These are phyloP conservation scores for Salarias fasciatus DNA, from an alignment of 2,797 vertebrate species.

Conservation along the genomic window DNA sequence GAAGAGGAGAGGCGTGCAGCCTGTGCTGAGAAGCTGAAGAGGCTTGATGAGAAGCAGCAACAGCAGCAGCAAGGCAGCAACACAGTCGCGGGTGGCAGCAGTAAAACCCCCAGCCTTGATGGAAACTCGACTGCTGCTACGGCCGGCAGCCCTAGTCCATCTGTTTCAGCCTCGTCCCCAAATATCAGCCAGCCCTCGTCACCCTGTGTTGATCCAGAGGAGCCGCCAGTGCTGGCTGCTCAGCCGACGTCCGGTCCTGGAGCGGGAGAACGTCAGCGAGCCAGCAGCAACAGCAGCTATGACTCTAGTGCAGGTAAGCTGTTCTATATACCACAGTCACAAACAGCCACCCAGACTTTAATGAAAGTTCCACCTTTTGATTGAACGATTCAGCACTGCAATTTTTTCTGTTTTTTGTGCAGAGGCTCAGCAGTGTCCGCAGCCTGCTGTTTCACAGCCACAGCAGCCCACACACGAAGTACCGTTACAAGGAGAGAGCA, in stretches of 20 bases:
- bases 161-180: conserved; percentile 77
- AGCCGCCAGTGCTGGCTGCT: conserved; percentile 65
- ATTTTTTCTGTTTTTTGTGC: conserved; percentile 13
- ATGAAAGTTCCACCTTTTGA: not conserved
- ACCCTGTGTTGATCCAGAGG: conserved; percentile 83
- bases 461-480: conserved; percentile 68
- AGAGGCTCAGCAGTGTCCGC: conserved; percentile 81
- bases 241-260: conserved; percentile 55
- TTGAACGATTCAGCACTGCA: not conserved
- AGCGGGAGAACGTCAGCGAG: conserved; percentile 78
- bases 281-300: conserved; percentile 88
- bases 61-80: conserved; percentile 72
- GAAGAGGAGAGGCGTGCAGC: conserved; percentile 93
- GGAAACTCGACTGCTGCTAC: conserved; percentile 75
- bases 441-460: conserved; percentile 68
- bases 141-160: conserved; percentile 78
- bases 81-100: conserved; percentile 47
- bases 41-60: conserved; percentile 92
- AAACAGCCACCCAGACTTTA: not conserved
- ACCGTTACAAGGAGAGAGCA: conserved; percentile 71
- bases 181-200: conserved; percentile 83
- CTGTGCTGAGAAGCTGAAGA: conserved; percentile 93
- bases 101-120: conserved; percentile 79
- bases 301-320: conserved; percentile 85
- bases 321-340: not conserved